Percentiles rank a stretch among this genome's conserved stretches.
Conservation (phyloP, 2,797 vertebrate species). For the Coregonus ussuriensis region DNA sequence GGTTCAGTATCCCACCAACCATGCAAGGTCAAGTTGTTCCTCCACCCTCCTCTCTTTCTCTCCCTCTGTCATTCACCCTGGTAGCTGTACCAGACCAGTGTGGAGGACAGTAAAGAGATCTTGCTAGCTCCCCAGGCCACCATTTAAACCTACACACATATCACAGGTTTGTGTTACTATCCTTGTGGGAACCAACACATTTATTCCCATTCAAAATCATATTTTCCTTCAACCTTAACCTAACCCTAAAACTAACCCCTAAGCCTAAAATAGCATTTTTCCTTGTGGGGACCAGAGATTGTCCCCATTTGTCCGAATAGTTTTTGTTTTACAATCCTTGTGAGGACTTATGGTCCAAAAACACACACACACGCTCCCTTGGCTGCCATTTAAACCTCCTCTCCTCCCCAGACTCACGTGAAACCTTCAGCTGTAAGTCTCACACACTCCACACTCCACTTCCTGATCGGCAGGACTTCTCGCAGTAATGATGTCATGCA, state of each 20-base stretch:
- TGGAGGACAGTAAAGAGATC: constrained; percentile 11
- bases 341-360: too few relatives aligned
- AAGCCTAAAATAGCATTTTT: too few relatives aligned
- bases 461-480: not conserved
- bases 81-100: not conserved
- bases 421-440: not conserved
- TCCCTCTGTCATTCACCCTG: not conserved
- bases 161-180: too few relatives aligned
- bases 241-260: too few relatives aligned
- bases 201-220: too few relatives aligned
- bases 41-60: not conserved
- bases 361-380: not conserved
- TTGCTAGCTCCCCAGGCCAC: constrained; percentile 11
- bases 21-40: not conserved
- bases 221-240: too few relatives aligned
- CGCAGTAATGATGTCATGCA: not conserved
- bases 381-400: constrained; percentile 10
- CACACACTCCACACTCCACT: not conserved
- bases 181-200: too few relatives aligned
- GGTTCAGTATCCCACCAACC: constrained; percentile 4
- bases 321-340: too few relatives aligned
- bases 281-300: too few relatives aligned
- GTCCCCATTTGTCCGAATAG: too few relatives aligned
- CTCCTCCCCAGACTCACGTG: not conserved
- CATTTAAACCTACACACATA: too few relatives aligned